Evolutionary conservation across 2,113 vertebrate species (phyloP).

Genomic region (Leptobrachium ailaonicum): DNA sequence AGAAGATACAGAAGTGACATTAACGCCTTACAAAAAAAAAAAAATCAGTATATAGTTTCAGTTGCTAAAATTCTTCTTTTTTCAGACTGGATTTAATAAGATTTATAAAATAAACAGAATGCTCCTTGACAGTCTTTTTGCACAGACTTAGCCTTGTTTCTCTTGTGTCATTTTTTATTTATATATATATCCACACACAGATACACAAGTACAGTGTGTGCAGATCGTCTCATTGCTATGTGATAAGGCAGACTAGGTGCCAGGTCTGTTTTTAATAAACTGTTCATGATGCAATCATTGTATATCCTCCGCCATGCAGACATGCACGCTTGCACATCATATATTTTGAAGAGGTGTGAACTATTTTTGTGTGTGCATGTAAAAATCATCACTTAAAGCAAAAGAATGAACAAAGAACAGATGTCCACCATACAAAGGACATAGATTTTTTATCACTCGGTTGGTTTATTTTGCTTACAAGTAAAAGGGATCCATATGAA

Average conservation of each 20-base stretch:
- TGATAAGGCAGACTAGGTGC: constrained; percentile 8
- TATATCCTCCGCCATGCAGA: constrained; percentile 28
- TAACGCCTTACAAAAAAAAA: no score
- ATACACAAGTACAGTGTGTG: no score
- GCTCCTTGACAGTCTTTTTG: no score
- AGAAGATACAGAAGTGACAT: no score
- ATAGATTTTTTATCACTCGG: constrained; percentile 38
- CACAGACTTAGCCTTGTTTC: no score
- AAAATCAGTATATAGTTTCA: no score
- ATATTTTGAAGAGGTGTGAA: constrained; percentile 50
- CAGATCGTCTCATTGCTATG: background rate
- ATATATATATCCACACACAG: no score
- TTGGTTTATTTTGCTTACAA: constrained; percentile 37
- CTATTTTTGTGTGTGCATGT: constrained; percentile 45
- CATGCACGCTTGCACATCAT: constrained; percentile 41
- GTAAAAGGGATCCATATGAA: constrained; percentile 29
- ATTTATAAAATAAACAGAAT: no score
- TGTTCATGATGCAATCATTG: constrained; percentile 19
- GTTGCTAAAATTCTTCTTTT: no score
- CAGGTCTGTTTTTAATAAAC: constrained; percentile 36
- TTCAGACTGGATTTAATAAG: no score
- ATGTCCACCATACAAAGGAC: constrained; percentile 45
- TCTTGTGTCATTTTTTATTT: no score
- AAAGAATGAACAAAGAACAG: constrained; percentile 48
- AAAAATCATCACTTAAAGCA: constrained; percentile 36